Conservation (phyloP, 2,113 vertebrate species). For the Syrmaticus mikado region DNA sequence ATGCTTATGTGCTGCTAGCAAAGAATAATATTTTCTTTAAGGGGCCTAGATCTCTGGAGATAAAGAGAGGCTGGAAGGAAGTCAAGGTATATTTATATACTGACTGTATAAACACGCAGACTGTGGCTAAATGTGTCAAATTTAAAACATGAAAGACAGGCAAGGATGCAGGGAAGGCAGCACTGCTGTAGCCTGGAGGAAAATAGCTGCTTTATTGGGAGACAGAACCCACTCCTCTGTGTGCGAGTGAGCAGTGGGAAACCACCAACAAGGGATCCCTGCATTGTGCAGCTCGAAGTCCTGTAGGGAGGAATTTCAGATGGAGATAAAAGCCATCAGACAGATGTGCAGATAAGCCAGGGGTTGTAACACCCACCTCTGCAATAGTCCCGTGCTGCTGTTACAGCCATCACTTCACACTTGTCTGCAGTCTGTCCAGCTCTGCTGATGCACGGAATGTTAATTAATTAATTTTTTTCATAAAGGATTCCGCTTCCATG, state of each 20-base stretch:
- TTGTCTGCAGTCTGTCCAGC: not conserved
- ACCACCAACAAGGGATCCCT: not conserved
- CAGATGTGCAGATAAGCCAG: not conserved
- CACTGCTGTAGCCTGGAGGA: not conserved
- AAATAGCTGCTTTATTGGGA: not conserved
- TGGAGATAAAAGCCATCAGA: not conserved
- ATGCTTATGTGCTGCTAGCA: not conserved
- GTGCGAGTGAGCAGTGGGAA: rapidly evolving
- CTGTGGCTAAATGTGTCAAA: not conserved
- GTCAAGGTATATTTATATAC: not conserved
- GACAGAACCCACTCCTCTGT: rapidly evolving
- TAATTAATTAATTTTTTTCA: not conserved
- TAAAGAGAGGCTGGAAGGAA: not conserved
- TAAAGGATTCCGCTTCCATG: not conserved
- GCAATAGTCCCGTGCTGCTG: not conserved
- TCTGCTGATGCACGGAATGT: not conserved
- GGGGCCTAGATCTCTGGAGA: not conserved
- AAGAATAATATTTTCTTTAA: not conserved
- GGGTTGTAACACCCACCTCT: not conserved
- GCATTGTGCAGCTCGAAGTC: not conserved
- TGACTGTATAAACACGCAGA: not conserved
- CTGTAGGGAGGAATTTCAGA: not conserved
- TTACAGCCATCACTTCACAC: rapidly evolving
- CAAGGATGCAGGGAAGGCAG: not conserved
- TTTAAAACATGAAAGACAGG: not conserved